Conservation (phyloP, 2,113 vertebrate species). For the Cololabis saira region DNA sequence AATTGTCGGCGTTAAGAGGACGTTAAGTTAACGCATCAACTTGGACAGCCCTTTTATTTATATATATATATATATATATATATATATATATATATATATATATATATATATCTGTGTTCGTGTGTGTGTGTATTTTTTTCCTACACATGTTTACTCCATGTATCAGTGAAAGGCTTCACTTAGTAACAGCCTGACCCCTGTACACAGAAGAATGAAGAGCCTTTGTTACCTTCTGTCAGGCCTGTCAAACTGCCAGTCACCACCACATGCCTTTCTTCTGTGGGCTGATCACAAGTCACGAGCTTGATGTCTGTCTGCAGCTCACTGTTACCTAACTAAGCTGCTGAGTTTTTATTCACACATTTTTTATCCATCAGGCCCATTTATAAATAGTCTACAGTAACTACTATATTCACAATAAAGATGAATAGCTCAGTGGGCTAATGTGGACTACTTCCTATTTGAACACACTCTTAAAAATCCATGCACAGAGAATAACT, state of each 20-base stretch:
- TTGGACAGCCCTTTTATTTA: no score
- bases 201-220: neutral
- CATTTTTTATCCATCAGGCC: neutral
- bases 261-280: constrained; percentile 14
- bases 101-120: no score
- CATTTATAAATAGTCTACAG: neutral
- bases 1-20: no score
- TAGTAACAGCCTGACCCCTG: constrained; percentile 19
- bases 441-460: neutral
- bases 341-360: neutral
- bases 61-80: no score
- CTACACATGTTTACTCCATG: constrained; percentile 15
- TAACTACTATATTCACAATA: neutral
- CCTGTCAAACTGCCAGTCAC: constrained; percentile 52
- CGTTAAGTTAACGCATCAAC: no score
- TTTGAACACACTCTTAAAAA: neutral
- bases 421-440: constrained; percentile 3
- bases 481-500: constrained; percentile 3
- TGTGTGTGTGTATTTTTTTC: no score
- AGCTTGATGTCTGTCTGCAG: neutral
- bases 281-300: constrained; percentile 19
- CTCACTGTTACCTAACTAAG: neutral
- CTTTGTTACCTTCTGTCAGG: constrained; percentile 25
- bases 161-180: constrained; percentile 4
- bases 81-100: no score